Evolutionary conservation across 2,113 vertebrate species (phyloP), one percentile per base, ranked within the genome.

Genomic region (Ellobius talpinus): DNA sequence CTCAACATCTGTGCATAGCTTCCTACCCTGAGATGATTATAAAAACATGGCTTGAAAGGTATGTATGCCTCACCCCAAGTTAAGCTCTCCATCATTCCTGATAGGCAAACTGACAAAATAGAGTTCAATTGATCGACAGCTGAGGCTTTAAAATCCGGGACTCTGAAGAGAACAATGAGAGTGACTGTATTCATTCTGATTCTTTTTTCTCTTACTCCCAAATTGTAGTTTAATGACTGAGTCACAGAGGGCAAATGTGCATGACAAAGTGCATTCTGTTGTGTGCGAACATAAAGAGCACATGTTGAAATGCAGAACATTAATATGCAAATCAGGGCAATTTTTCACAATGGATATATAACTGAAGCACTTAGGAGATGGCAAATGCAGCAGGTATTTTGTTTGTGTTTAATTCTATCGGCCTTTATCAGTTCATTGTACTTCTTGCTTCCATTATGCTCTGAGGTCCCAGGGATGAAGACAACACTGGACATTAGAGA

Each of bases 161-260:
- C 85, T 78, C 24, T 65, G 79, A 96, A 78, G 58, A 95, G 93
- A 97, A 97, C 96, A 97, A 90, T 92, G 72, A 65, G 10, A 88
- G 42, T 23, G 11, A 92, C 66, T 92, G 85, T 89, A 87, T 97
- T 94, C 87, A 82, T 88, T 96, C 72, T 84, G 77, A 58, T 87
- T 94, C 93, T 90, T 93, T 97, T 78, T 50, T 55, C 89, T 97
- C 90, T 84, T 95, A 96, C 93, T 95, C 93, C 89, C 84, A 90
- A 77, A 86, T 89, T 66, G 87, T 58, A 92, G 52, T 68, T 96
- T 96, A 90, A 94, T 92, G 92, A 63, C 87, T 96, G 96, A 97
- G 96, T 96, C 96, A 96, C 1, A 1, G 55, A 92, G 87, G 93
- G 94, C 93, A 93, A 95, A 87, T 94, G 85, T 93, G 76, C 74